Percentiles rank a stretch among this genome's conserved stretches.
These are phyloP conservation scores for Callinectes sapidus DNA, from an alignment of 2,888 invertebrate genomes.

Conservation along the genomic window DNA sequence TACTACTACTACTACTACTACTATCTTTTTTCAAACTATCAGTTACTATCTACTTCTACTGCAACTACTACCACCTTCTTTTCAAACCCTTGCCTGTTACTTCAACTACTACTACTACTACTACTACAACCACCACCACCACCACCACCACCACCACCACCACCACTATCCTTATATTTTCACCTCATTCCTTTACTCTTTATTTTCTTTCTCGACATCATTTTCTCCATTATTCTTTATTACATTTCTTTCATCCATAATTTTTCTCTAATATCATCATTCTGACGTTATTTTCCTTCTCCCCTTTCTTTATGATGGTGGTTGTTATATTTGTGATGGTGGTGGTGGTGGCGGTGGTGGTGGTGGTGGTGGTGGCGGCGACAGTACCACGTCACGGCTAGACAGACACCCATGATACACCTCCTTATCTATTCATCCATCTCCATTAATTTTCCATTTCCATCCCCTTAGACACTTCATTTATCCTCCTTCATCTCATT, in stretches of 20 bases:
- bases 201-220: neutral
- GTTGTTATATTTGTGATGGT: neutral
- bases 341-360: neutral
- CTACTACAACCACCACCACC: neutral
- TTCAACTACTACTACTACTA: neutral
- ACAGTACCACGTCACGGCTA: neutral
- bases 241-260: neutral
- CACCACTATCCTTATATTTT: neutral
- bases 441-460: neutral
- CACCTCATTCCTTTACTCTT: neutral
- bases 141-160: neutral
- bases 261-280: neutral
- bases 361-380: neutral
- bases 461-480: neutral
- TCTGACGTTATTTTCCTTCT: neutral
- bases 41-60: neutral
- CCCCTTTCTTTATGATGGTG: neutral
- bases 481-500: neutral
- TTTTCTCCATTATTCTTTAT: neutral
- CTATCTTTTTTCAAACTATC: no score
- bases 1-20: neutral
- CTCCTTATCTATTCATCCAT: neutral
- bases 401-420: neutral
- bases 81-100: no score
- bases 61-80: neutral